Evolutionary conservation across 2,797 vertebrate genomes (phyloP).

Genomic region (Pelochelys cantorii): DNA sequence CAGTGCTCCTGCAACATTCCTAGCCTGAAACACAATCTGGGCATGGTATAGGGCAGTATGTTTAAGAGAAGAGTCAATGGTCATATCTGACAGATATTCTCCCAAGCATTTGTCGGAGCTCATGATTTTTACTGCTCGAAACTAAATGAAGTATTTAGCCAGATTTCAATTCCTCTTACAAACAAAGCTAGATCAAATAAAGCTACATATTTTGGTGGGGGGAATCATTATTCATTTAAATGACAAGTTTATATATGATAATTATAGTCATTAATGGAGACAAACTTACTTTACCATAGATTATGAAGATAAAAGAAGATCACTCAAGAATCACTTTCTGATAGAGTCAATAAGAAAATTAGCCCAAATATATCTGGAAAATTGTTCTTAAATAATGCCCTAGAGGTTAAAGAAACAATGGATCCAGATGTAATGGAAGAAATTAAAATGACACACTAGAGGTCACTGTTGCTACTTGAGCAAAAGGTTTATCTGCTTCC

Average conservation of each 20-base stretch:
- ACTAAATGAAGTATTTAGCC: constrained; percentile 62
- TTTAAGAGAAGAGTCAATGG: constrained; percentile 37
- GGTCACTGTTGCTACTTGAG: constrained; percentile 95
- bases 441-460: constrained; percentile 90
- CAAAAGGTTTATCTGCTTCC: constrained; percentile 62
- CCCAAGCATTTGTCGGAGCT: constrained; percentile 43
- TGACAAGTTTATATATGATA: constrained; percentile 81
- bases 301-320: constrained; percentile 78
- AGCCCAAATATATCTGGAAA: constrained; percentile 73
- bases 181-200: constrained; percentile 68
- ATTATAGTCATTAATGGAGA: constrained; percentile 82
- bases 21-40: constrained; percentile 62
- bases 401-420: constrained; percentile 77
- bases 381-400: constrained; percentile 78
- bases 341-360: constrained; percentile 80
- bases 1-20: constrained; percentile 60
- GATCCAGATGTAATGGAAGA: constrained; percentile 63
- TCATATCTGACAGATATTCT: constrained; percentile 66
- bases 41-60: constrained; percentile 32
- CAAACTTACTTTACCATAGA: constrained; percentile 78
- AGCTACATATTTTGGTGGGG: not conserved
- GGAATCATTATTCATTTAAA: constrained; percentile 79
- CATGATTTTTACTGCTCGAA: constrained; percentile 59
- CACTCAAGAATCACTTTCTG: constrained; percentile 69
- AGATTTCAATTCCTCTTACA: constrained; percentile 74